phyloP scores from a whole-genome alignment of 2,113 vertebrate species.

The Notothenia rossii region DNA sequence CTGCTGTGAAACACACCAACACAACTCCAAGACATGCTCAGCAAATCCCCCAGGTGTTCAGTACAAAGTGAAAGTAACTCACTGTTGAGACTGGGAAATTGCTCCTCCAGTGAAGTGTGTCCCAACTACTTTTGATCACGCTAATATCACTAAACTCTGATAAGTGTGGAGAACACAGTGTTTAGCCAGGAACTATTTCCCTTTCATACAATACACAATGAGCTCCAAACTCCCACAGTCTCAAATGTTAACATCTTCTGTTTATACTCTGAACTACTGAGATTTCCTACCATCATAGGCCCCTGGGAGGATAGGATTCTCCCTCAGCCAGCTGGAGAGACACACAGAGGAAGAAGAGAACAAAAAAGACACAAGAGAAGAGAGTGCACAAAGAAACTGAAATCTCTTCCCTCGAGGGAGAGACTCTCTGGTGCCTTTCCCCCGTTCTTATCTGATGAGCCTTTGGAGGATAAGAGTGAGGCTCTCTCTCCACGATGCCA shows the following conservation, averaged over 20 bases:
- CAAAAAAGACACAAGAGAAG: conserved; percentile 23
- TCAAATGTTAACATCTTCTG: conserved; percentile 50
- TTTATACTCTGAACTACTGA: conserved; percentile 57
- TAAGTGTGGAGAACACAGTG: conserved; percentile 3
- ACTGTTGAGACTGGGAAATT: conserved; percentile 11
- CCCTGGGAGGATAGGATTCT: conserved; percentile 53
- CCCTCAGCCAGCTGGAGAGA: conserved; percentile 41
- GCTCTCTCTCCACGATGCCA: conserved; percentile 35
- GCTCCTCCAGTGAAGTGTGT: not conserved
- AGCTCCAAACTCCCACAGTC: conserved; percentile 24
- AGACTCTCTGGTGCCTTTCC: conserved; percentile 53
- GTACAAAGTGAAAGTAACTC: conserved; percentile 22
- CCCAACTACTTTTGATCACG: conserved; percentile 17
- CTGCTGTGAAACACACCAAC: conserved; percentile 31
- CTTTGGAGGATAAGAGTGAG: conserved; percentile 55
- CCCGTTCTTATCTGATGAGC: conserved; percentile 65
- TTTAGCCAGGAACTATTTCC: conserved; percentile 21
- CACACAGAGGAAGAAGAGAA: conserved; percentile 22
- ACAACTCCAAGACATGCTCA: conserved; percentile 25
- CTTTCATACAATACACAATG: conserved; percentile 8
- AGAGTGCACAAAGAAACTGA: conserved; percentile 53
- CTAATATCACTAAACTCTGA: conserved; percentile 24
- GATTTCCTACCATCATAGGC: conserved; percentile 44
- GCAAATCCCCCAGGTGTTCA: conserved; percentile 22
- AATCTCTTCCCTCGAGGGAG: conserved; percentile 57